Percentiles rank a stretch among this genome's conserved stretches.
These are phyloP conservation scores for Rhimphoctona megacephalus DNA, from an alignment of 2,888 invertebrate genomes.

Conservation along the genomic window DNA sequence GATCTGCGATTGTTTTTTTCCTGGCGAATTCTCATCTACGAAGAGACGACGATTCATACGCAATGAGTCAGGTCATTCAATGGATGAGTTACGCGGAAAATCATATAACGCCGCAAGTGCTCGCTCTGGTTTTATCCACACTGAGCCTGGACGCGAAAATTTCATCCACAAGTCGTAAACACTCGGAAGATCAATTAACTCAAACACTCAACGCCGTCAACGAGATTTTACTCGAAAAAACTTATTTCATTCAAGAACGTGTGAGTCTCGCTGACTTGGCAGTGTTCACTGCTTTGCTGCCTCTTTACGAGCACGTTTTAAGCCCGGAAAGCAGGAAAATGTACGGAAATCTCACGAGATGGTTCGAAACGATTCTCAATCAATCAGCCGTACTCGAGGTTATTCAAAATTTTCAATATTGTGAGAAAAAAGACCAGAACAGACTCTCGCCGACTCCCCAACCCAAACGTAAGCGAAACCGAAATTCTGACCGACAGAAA, in stretches of 20 bases:
- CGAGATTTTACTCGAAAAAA: conserved; percentile 79
- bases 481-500: not conserved
- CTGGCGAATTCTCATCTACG: conserved; percentile 79
- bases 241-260: conserved; percentile 84
- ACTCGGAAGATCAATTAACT: conserved; percentile 77
- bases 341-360: conserved; percentile 82
- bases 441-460: not conserved
- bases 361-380: conserved; percentile 84
- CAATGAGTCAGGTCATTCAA: conserved; percentile 82
- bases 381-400: conserved; percentile 79
- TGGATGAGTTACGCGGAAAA: conserved; percentile 84
- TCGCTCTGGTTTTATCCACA: conserved; percentile 75
- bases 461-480: conserved; percentile 1
- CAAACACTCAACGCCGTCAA: conserved; percentile 79
- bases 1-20: conserved; percentile 82
- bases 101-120: conserved; percentile 81
- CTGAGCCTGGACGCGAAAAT: conserved; percentile 56
- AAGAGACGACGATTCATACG: conserved; percentile 75
- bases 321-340: conserved; percentile 75
- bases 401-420: conserved; percentile 77
- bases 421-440: conserved; percentile 45
- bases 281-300: conserved; percentile 81
- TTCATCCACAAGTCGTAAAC: conserved; percentile 25
- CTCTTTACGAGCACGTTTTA: conserved; percentile 80
- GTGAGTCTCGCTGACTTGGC: conserved; percentile 84